Percentiles rank a stretch among this genome's conserved stretches.
These are phyloP conservation scores for Podarcis muralis DNA, from an alignment of 2,113 vertebrate species.

Conservation along the genomic window DNA sequence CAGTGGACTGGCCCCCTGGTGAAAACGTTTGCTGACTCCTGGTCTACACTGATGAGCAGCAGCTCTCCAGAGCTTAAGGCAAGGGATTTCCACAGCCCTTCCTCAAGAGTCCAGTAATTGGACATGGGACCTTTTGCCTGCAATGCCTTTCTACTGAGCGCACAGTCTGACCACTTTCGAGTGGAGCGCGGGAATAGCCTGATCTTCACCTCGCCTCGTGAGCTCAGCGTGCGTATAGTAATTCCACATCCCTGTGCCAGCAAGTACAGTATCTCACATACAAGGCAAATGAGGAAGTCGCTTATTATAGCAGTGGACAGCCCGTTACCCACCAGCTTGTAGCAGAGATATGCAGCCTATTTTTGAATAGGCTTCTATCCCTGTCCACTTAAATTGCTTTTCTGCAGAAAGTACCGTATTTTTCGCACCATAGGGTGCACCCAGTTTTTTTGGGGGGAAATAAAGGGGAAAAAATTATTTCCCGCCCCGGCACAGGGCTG, in stretches of 20 bases:
- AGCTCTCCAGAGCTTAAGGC: no score
- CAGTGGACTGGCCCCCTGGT: no score
- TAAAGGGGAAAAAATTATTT: no score
- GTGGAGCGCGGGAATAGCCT: background rate
- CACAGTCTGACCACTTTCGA: background rate
- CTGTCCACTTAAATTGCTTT: no score
- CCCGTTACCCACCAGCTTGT: background rate
- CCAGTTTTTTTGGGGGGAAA: no score
- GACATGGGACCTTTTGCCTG: background rate
- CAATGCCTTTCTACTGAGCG: background rate
- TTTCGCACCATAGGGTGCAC: no score
- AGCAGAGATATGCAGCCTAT: background rate
- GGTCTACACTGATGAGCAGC: no score
- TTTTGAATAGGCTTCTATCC: background rate
- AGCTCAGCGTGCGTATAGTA: background rate
- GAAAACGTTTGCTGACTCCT: no score
- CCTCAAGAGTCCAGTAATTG: background rate
- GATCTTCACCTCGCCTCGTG: background rate
- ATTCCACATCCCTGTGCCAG: fast-evolving
- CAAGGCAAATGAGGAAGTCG: no score
- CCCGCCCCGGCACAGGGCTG: no score
- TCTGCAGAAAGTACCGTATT: no score
- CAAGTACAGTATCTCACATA: background rate
- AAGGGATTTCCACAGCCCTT: no score
- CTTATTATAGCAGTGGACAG: background rate